These are phyloP conservation scores for Anaspis maculata DNA, from an alignment of 2,888 invertebrate species.

Conservation along the genomic window DNA sequence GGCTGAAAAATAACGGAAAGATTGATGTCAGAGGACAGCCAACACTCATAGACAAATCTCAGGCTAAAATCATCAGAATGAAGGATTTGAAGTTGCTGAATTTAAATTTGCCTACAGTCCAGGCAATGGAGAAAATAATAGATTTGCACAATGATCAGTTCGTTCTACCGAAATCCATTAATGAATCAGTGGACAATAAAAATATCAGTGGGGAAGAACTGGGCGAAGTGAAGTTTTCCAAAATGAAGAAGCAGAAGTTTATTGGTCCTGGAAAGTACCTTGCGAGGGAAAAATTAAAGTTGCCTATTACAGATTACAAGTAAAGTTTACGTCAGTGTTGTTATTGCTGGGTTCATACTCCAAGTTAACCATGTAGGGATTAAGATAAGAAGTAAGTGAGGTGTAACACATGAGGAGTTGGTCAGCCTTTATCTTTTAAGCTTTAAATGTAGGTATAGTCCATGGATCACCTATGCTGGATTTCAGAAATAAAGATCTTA, in stretches of 20 bases:
- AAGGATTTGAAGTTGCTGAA: slow-evolving; percentile 27
- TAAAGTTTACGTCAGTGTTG: no score
- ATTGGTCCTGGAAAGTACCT: slow-evolving; percentile 22
- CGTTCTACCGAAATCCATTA: slow-evolving; percentile 16
- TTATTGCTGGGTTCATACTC: no score
- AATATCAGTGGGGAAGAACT: slow-evolving; percentile 1
- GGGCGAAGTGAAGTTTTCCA: slow-evolving; percentile 5
- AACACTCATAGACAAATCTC: slow-evolving; percentile 41
- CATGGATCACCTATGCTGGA: no score
- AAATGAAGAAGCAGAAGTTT: slow-evolving; percentile 16
- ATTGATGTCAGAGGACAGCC: slow-evolving; percentile 47
- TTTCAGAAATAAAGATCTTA: no score
- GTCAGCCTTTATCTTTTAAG: no score
- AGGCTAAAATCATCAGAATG: slow-evolving; percentile 35
- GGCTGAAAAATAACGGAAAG: slow-evolving; percentile 44
- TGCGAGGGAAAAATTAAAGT: slow-evolving; percentile 27
- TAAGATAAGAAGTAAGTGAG: no score
- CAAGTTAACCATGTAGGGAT: no score
- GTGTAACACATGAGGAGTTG: no score
- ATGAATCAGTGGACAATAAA: slow-evolving; percentile 4
- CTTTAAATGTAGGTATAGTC: no score
- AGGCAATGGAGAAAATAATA: slow-evolving; percentile 40
- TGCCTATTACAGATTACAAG: slow-evolving; percentile 41
- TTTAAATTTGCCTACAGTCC: slow-evolving; percentile 27
- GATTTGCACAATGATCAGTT: slow-evolving; percentile 23